A percentile compares a stretch with the other conserved stretches of the same genome.
These are phyloP conservation scores for Phyllopteryx taeniolatus DNA, from an alignment of 2,113 vertebrate genomes.

Conservation along the genomic window DNA sequence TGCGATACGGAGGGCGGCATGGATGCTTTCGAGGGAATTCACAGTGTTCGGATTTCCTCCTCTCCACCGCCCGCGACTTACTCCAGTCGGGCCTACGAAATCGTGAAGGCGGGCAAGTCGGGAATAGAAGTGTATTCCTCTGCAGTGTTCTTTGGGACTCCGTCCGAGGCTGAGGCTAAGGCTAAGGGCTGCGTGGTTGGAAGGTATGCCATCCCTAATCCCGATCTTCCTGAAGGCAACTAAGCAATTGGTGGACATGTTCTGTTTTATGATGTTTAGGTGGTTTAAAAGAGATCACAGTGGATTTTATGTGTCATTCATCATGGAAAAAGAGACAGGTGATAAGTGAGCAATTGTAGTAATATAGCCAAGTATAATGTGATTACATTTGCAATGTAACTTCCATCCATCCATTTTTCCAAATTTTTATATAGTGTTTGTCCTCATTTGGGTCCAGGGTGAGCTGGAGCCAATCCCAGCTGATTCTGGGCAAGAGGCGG, in stretches of 20 bases:
- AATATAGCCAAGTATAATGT: too few relatives aligned
- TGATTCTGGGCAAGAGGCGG: too few relatives aligned
- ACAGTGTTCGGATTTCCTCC: conserved; percentile 67
- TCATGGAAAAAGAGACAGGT: too few relatives aligned
- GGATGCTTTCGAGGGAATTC: conserved; percentile 75
- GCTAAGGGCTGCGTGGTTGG: conserved; percentile 64
- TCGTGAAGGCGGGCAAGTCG: conserved; percentile 57
- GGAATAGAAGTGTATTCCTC: conserved; percentile 70
- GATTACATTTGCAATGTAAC: too few relatives aligned
- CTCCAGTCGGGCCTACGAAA: conserved; percentile 63
- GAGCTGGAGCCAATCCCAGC: too few relatives aligned
- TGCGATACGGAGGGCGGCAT: conserved; percentile 29
- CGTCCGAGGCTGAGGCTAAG: conserved; percentile 30
- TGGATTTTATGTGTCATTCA: neutral
- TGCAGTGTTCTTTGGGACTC: conserved; percentile 60
- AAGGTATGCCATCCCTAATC: conserved; percentile 45
- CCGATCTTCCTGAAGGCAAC: neutral
- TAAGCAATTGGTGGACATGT: neutral
- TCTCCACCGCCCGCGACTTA: conserved; percentile 50
- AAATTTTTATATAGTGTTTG: too few relatives aligned
- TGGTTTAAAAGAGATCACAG: neutral
- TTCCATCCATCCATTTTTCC: too few relatives aligned
- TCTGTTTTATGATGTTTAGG: neutral
- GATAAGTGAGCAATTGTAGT: too few relatives aligned
- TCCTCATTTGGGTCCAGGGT: too few relatives aligned